Conservation (phyloP, 2,113 vertebrate species). For the Oostethus manadensis region DNA sequence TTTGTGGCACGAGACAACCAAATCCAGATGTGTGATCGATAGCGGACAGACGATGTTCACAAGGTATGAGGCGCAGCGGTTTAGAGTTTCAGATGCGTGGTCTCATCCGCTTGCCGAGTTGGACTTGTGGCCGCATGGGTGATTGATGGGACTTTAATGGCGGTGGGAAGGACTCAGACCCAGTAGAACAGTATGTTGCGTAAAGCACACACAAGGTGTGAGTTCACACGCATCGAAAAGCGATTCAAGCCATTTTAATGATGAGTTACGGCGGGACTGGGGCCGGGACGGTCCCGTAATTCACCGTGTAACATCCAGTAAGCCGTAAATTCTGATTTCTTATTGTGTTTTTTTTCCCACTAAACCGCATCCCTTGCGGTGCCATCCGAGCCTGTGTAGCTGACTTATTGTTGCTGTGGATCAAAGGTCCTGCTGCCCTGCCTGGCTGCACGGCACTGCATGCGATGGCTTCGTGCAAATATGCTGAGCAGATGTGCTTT, state of each 20-base stretch:
- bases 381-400: conserved; percentile 18
- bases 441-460: conserved; percentile 20
- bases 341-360: too few species aligned
- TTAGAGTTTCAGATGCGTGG: conserved; percentile 54
- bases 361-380: conserved; percentile 17
- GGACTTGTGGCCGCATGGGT: conserved; percentile 43
- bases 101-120: conserved; percentile 37
- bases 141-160: conserved; percentile 67
- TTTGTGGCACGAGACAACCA: conserved; percentile 60
- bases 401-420: conserved; percentile 31
- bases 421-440: conserved; percentile 19
- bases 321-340: conserved; percentile 24
- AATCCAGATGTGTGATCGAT: conserved; percentile 71
- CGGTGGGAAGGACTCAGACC: conserved; percentile 43
- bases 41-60: conserved; percentile 53
- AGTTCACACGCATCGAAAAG: conserved; percentile 20
- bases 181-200: conserved; percentile 23
- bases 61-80: conserved; percentile 50
- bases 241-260: background rate
- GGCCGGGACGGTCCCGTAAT: conserved; percentile 32
- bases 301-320: conserved; percentile 20
- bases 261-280: conserved; percentile 8
- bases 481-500: conserved; percentile 60
- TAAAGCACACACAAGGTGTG: conserved; percentile 14
- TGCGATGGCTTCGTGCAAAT: conserved; percentile 44